phyloP scores from a whole-genome alignment of 2,113 vertebrate species.

The Collichthys lucidus region DNA sequence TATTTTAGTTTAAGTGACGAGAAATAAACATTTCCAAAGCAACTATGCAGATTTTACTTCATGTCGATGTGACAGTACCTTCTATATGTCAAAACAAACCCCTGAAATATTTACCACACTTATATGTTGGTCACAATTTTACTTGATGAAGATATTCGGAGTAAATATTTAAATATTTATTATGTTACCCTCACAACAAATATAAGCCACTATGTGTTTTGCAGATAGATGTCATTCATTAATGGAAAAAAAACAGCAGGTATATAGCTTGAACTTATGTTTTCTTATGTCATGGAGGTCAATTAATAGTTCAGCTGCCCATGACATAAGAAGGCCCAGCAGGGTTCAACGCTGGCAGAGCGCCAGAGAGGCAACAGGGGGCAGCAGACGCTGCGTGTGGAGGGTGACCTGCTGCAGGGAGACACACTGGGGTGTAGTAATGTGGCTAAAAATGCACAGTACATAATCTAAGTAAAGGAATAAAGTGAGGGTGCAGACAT shows the following conservation, averaged over 20 bases:
- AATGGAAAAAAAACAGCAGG: background rate
- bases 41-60: background rate
- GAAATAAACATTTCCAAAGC: background rate
- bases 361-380: slow-evolving; percentile 33
- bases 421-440: background rate
- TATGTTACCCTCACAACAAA: too few species aligned
- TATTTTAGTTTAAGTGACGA: background rate
- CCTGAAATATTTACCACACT: too few species aligned
- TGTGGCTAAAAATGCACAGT: background rate
- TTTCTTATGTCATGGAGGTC: background rate
- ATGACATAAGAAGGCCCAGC: slow-evolving; percentile 9
- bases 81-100: too few species aligned
- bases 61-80: background rate
- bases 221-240: background rate
- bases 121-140: too few species aligned
- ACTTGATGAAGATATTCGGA: too few species aligned
- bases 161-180: too few species aligned
- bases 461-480: background rate
- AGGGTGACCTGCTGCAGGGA: slow-evolving; percentile 9
- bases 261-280: background rate
- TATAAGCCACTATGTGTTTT: background rate
- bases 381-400: slow-evolving; percentile 35
- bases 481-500: too few species aligned
- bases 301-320: slow-evolving; percentile 31
- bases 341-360: background rate